Evolutionary conservation across 2,797 vertebrate species (phyloP).

Genomic region (Kryptolebias ocellatus): DNA sequence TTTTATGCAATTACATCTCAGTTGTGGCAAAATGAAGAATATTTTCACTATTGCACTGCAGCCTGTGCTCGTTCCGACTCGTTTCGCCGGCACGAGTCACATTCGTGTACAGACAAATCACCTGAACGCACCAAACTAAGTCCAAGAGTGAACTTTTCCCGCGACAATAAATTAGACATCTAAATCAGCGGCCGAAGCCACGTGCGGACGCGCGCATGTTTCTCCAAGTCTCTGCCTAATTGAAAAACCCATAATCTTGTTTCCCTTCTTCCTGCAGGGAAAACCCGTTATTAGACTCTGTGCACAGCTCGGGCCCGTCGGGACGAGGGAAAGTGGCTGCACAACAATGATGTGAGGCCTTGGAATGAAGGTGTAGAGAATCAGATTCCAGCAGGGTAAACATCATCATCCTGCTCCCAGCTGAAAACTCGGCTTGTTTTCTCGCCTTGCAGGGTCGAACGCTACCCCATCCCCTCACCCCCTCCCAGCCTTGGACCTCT

Average conservation of each 20-base stretch:
- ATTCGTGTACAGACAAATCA: too few relatives aligned
- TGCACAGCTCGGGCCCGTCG: slow-evolving; percentile 43
- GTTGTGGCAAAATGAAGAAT: too few relatives aligned
- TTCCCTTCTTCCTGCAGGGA: slow-evolving; percentile 45
- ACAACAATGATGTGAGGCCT: slow-evolving; percentile 54
- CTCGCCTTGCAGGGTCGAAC: slow-evolving; percentile 49
- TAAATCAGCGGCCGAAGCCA: neutral
- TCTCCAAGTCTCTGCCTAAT: slow-evolving; percentile 27
- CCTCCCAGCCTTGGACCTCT: slow-evolving; percentile 40
- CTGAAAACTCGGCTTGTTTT: slow-evolving; percentile 70
- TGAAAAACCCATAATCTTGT: slow-evolving; percentile 62
- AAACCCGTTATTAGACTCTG: slow-evolving; percentile 51
- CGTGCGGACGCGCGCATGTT: slow-evolving; percentile 28
- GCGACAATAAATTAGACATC: too few relatives aligned
- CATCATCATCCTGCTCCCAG: slow-evolving; percentile 58
- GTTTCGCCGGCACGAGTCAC: too few relatives aligned
- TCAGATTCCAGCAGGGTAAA: slow-evolving; percentile 70
- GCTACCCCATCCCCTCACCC: slow-evolving; percentile 13
- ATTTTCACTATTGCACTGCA: too few relatives aligned
- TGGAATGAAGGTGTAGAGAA: slow-evolving; percentile 67
- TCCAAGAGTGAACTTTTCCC: too few relatives aligned
- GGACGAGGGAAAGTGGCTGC: slow-evolving; percentile 54
- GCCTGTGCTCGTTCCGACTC: too few relatives aligned
- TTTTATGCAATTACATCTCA: too few relatives aligned
- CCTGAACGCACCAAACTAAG: too few relatives aligned